Evolutionary conservation across 2,888 invertebrate species (phyloP).

Genomic region (Vanessa cardui): DNA sequence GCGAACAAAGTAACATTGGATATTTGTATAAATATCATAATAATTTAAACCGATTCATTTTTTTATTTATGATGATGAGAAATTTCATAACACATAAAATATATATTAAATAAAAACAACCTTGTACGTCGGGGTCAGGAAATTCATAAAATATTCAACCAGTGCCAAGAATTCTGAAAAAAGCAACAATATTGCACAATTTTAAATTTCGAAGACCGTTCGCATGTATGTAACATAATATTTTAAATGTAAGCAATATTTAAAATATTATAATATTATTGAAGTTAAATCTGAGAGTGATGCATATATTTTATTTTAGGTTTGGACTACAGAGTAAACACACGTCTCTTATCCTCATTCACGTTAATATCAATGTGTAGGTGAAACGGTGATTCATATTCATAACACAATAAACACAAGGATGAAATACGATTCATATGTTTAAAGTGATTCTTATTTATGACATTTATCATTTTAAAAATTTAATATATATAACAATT

Average conservation of each 20-base stretch:
- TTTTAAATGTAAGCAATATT: neutral
- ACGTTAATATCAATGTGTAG: constrained; percentile 30
- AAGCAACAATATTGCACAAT: constrained; percentile 26
- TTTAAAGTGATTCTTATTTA: neutral
- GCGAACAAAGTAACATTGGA: neutral
- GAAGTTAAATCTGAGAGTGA: constrained; percentile 18
- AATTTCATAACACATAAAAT: neutral
- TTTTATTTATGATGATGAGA: neutral
- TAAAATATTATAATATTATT: constrained; percentile 11
- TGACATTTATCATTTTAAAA: too few relatives aligned
- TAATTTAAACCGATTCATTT: neutral
- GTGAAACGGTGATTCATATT: constrained; percentile 36
- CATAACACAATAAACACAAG: constrained; percentile 16
- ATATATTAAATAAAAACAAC: constrained; percentile 10
- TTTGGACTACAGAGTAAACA: constrained; percentile 31
- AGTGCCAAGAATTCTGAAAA: constrained; percentile 23
- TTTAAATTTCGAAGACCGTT: constrained; percentile 13
- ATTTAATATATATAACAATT: too few relatives aligned
- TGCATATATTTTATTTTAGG: constrained; percentile 34
- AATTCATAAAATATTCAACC: constrained; percentile 24
- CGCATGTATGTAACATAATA: constrained; percentile 1
- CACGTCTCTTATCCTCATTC: constrained; percentile 42
- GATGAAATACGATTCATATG: constrained; percentile 5
- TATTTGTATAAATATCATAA: neutral
- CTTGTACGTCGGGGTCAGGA: constrained; percentile 18